Evolutionary conservation across 1,140 invertebrate species (phyloP).

Genomic region (Drusus annulatus): DNA sequence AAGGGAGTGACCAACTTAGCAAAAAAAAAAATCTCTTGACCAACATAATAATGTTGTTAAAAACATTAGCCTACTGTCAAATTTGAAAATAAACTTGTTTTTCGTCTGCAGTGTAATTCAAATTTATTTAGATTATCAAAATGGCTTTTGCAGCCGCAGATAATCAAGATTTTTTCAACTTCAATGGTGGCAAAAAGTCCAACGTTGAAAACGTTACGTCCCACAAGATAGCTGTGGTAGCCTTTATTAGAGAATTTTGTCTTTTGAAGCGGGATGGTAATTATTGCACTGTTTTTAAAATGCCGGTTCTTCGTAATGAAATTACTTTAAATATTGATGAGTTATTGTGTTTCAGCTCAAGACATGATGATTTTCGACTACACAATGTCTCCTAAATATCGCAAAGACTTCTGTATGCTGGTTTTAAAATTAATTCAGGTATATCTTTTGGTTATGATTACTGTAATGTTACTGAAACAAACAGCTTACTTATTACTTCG

Average conservation of each 20-base stretch:
- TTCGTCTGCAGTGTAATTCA: not conserved
- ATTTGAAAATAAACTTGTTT: not conserved
- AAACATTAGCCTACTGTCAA: not conserved
- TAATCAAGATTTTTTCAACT: conserved; percentile 45
- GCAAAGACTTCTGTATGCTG: conserved; percentile 70
- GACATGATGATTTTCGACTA: conserved; percentile 60
- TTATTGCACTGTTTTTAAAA: not conserved
- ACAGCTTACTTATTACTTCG: not conserved
- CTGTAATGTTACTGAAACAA: not conserved
- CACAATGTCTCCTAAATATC: conserved; percentile 67
- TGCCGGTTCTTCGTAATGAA: not conserved
- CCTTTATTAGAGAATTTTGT: conserved; percentile 69
- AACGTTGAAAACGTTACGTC: conserved; percentile 70
- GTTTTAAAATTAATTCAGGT: conserved; percentile 70
- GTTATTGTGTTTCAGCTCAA: conserved; percentile 63
- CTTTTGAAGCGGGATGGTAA: conserved; percentile 50
- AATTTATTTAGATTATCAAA: not conserved
- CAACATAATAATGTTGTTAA: not conserved
- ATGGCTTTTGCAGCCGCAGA: conserved; percentile 43
- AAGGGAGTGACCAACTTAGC: too few species aligned
- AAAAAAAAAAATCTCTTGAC: too few species aligned
- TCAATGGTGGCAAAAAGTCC: conserved; percentile 42
- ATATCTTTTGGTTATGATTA: conserved; percentile 38
- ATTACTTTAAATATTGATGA: not conserved
- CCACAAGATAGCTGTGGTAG: conserved; percentile 70